These are phyloP conservation scores for Mechanitis messenoides DNA, from an alignment of 2,888 invertebrate species.

Conservation along the genomic window DNA sequence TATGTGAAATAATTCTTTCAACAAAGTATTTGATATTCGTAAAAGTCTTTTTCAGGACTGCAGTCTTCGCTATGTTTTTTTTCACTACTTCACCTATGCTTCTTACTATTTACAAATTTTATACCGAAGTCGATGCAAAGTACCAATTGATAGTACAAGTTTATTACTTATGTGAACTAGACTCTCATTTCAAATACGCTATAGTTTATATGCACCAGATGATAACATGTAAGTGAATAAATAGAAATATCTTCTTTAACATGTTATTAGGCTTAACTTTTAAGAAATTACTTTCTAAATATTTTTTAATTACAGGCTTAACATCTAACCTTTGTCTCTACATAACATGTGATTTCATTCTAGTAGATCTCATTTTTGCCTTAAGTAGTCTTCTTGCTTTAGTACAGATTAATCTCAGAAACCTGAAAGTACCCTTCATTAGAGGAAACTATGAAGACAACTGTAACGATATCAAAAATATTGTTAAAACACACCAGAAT, in stretches of 20 bases:
- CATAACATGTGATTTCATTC: constrained; percentile 29
- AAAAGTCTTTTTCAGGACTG: constrained; percentile 22
- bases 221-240: constrained; percentile 23
- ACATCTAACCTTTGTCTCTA: constrained; percentile 28
- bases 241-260: not conserved
- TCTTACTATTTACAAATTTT: constrained; percentile 19
- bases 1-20: not conserved
- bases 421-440: constrained; percentile 14
- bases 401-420: constrained; percentile 31
- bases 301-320: constrained; percentile 21
- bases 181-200: constrained; percentile 23
- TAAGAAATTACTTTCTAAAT: not conserved
- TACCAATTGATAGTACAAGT: constrained; percentile 24
- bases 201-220: constrained; percentile 17
- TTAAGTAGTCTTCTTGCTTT: constrained; percentile 27
- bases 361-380: constrained; percentile 27
- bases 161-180: constrained; percentile 22
- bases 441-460: constrained; percentile 12
- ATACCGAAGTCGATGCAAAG: constrained; percentile 8
- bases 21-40: no score
- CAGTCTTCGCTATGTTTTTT: constrained; percentile 11
- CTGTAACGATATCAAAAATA: constrained; percentile 23
- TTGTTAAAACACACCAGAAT: constrained; percentile 32
- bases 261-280: not conserved
- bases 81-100: constrained; percentile 21